Evolutionary conservation across 2,113 vertebrate species (phyloP).

Genomic region (human): DNA sequence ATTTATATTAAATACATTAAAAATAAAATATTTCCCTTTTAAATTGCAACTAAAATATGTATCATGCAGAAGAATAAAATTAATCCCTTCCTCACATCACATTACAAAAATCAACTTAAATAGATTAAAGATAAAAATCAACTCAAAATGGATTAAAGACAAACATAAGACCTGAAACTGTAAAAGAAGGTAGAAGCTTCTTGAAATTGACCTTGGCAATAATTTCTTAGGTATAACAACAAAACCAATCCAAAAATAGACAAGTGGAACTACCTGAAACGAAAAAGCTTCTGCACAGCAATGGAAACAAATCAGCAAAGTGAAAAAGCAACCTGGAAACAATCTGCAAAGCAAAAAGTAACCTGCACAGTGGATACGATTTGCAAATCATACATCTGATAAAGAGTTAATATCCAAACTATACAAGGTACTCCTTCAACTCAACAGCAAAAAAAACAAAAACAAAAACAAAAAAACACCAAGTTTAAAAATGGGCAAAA

Average conservation of each 20-base stretch:
- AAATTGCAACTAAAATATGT: not conserved
- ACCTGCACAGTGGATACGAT: not conserved
- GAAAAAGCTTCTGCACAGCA: not conserved
- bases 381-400: not conserved
- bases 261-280: accelerated
- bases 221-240: not conserved
- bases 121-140: not conserved
- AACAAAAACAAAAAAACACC: no score
- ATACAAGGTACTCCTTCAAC: not conserved
- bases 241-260: not conserved
- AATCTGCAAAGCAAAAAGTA: not conserved
- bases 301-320: not conserved
- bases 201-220: not conserved
- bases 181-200: not conserved
- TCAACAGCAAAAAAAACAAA: not conserved
- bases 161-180: not conserved
- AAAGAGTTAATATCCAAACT: not conserved
- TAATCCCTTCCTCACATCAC: not conserved
- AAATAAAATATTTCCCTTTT: not conserved
- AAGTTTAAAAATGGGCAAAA: not conserved
- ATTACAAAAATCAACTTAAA: no score
- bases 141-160: not conserved
- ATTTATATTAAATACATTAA: not conserved
- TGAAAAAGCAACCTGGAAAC: not conserved
- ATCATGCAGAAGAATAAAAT: not conserved